A percentile compares a stretch with the other conserved stretches of the same genome.
Evolutionary conservation across 37 sponge, comb jelly and placozoan genomes (phyloP).

Genomic region (Spongilla lacustris): DNA sequence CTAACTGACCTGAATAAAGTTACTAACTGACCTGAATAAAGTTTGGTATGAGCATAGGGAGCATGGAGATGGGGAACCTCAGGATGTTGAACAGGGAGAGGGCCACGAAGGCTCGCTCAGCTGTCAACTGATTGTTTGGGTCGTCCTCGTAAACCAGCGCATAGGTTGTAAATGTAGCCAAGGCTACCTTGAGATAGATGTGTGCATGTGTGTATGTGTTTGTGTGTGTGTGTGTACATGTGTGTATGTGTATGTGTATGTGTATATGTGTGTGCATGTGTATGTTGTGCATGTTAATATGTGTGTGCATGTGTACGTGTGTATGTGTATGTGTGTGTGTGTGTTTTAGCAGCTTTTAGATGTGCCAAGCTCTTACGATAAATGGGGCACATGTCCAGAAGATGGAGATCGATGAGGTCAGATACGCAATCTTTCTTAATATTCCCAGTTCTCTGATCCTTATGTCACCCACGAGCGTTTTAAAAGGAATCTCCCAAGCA

Average conservation of each 20-base stretch:
- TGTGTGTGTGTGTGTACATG: background rate
- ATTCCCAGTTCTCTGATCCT: constrained; percentile 73
- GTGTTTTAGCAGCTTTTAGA: background rate
- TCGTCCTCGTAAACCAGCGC: constrained; percentile 12
- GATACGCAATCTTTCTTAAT: constrained; percentile 59
- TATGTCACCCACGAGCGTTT: constrained; percentile 63
- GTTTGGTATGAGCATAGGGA: constrained; percentile 64
- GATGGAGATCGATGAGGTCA: constrained; percentile 73
- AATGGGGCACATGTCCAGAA: constrained; percentile 91
- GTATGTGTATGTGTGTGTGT: constrained; percentile 24
- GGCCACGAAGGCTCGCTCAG: constrained; percentile 82
- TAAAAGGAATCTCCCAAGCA: constrained; percentile 92
- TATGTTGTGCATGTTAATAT: background rate
- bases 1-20: background rate
- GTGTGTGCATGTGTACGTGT: constrained; percentile 40
- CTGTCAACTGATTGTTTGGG: constrained; percentile 57
- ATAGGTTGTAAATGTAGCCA: constrained; percentile 79
- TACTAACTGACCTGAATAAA: constrained; percentile 72
- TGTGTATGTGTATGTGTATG: background rate
- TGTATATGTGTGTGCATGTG: background rate
- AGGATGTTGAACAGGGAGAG: constrained; percentile 86
- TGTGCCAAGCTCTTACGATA: constrained; percentile 45
- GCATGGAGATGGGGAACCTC: constrained; percentile 68
- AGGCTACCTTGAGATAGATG: constrained; percentile 71
- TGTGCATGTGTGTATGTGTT: background rate